phyloP scores from a whole-genome alignment of 2,888 invertebrate species.

The Cephus runcator region DNA sequence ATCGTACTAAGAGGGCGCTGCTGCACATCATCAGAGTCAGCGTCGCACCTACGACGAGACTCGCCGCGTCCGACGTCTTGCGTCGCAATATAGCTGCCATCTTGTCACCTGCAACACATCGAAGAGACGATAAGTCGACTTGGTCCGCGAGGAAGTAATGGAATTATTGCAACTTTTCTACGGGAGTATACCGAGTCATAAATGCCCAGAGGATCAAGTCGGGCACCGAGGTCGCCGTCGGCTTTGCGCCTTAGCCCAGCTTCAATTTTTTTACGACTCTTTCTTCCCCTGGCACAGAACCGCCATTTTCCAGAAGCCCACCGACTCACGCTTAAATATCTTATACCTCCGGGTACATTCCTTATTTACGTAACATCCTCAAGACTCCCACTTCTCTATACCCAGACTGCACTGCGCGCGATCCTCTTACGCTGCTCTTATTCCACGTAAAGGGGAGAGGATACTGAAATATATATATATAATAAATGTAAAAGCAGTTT shows the following conservation, averaged over 20 bases:
- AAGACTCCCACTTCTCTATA: not conserved
- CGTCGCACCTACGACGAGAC: conserved; percentile 48
- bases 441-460: not conserved
- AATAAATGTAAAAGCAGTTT: not conserved
- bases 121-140: conserved; percentile 5
- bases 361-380: not conserved
- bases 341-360: not conserved
- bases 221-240: not conserved
- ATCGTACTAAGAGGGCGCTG: conserved; percentile 47
- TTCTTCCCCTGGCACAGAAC: not conserved
- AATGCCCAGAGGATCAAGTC: not conserved
- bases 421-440: not conserved
- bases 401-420: not conserved
- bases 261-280: not conserved
- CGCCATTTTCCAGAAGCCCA: not conserved
- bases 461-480: too few species aligned
- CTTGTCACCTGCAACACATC: conserved; percentile 79
- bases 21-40: not conserved
- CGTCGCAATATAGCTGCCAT: conserved; percentile 90
- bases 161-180: not conserved
- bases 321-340: not conserved
- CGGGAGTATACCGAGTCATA: not conserved
- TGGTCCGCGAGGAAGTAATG: not conserved
- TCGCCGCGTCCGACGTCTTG: conserved; percentile 68
- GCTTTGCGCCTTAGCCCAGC: not conserved